These are phyloP conservation scores for Tipula confusa DNA, from an alignment of 2,888 invertebrate genomes.

Conservation along the genomic window DNA sequence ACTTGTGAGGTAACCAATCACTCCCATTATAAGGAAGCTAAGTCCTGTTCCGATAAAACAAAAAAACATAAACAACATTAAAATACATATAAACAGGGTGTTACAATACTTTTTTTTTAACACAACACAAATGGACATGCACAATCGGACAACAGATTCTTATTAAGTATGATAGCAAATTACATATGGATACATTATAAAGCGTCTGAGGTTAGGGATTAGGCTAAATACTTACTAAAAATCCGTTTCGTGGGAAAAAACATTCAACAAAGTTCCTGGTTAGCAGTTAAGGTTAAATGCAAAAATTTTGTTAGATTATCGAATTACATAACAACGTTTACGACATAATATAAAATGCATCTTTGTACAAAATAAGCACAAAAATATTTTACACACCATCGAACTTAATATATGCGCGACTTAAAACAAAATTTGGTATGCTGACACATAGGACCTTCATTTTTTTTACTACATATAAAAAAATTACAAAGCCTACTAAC, in stretches of 20 bases:
- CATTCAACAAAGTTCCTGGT: conserved; percentile 6
- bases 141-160: neutral
- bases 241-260: neutral
- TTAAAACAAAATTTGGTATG: too few relatives aligned
- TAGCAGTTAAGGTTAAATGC: conserved; percentile 6
- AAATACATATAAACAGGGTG: neutral
- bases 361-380: neutral
- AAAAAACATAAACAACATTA: neutral
- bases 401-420: too few relatives aligned
- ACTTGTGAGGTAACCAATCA: conserved; percentile 33
- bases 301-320: neutral
- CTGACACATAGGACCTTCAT: too few relatives aligned
- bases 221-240: neutral
- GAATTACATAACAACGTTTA: neutral
- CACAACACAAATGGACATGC: neutral
- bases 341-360: neutral
- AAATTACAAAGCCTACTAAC: too few relatives aligned
- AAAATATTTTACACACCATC: neutral
- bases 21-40: conserved; percentile 35
- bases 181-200: neutral
- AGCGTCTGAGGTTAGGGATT: neutral
- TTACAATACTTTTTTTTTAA: neutral
- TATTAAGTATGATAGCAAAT: neutral
- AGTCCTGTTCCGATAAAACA: neutral
- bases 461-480: too few relatives aligned